Evolutionary conservation across 2,113 vertebrate species (phyloP).

Genomic region (Eublepharis macularius): DNA sequence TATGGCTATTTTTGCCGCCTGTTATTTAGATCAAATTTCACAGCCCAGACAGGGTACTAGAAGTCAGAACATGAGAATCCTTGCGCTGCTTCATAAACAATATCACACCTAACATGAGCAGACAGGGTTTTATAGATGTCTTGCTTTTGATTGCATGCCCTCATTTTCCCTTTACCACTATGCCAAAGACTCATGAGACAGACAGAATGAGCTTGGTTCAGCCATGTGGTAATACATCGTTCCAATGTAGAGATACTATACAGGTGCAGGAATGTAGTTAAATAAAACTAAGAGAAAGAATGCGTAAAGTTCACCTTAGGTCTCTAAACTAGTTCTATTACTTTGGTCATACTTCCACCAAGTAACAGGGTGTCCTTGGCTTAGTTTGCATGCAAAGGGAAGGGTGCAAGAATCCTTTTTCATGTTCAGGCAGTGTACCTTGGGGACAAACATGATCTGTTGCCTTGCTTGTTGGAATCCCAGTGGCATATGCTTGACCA

Average conservation of each 20-base stretch:
- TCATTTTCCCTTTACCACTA: constrained; percentile 57
- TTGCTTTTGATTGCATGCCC: constrained; percentile 56
- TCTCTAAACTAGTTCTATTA: neutral
- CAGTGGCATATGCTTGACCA: neutral
- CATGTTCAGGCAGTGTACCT: neutral
- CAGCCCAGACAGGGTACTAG: constrained; percentile 67
- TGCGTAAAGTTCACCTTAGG: neutral
- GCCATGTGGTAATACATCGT: neutral
- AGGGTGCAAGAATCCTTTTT: fast-evolving
- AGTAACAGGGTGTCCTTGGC: neutral
- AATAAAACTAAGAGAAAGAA: constrained; percentile 9
- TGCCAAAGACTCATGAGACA: constrained; percentile 43
- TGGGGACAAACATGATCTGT: neutral
- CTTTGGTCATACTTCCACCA: neutral
- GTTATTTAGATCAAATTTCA: constrained; percentile 78
- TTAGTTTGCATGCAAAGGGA: neutral
- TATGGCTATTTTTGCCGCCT: constrained; percentile 77
- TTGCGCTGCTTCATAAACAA: constrained; percentile 73
- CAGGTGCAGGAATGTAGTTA: neutral
- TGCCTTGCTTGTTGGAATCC: neutral
- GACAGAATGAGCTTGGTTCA: constrained; percentile 29
- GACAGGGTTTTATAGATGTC: constrained; percentile 46
- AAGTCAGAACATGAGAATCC: constrained; percentile 68
- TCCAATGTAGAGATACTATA: neutral
- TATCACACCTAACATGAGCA: constrained; percentile 74